A percentile compares a stretch with the other conserved stretches of the same genome.
phyloP scores from a whole-genome alignment of 2,797 vertebrate genomes.

The Salarias fasciatus region DNA sequence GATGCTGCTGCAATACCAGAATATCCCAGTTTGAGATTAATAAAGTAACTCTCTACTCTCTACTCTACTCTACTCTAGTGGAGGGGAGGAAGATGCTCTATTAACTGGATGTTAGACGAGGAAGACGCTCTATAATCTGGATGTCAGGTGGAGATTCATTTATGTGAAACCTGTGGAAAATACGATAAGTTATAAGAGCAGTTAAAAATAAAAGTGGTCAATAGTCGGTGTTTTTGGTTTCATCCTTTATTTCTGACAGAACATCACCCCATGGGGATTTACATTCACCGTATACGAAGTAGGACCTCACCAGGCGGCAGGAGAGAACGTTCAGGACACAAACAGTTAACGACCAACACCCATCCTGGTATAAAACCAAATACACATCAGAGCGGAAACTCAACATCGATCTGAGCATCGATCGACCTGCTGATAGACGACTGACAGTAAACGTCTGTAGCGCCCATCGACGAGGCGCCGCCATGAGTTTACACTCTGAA shows the following conservation, averaged over 20 bases:
- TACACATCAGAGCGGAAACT: slow-evolving; percentile 39
- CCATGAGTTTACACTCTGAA: neutral
- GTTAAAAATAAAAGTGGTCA: neutral
- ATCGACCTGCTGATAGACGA: slow-evolving; percentile 23
- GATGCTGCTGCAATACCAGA: no score
- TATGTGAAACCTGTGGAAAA: no score
- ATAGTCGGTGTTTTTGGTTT: slow-evolving; percentile 27
- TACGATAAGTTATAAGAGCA: no score
- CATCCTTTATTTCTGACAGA: slow-evolving; percentile 72
- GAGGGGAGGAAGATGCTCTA: no score
- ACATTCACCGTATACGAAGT: slow-evolving; percentile 62
- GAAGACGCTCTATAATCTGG: no score
- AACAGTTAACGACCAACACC: slow-evolving; percentile 62
- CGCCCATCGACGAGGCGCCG: no score
- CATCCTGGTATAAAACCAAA: slow-evolving; percentile 66
- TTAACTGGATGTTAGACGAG: no score
- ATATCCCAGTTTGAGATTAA: no score
- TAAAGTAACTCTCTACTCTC: no score
- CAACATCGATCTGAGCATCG: slow-evolving; percentile 21
- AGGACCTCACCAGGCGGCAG: slow-evolving; percentile 62
- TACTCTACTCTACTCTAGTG: no score
- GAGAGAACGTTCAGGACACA: slow-evolving; percentile 60
- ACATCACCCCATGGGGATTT: slow-evolving; percentile 68
- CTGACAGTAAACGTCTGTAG: slow-evolving; percentile 3
- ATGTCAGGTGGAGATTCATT: no score